Percentiles rank a stretch among this genome's conserved stretches.
These are phyloP conservation scores for Ecliptopera silaceata DNA, from an alignment of 2,888 invertebrate species.

Conservation along the genomic window DNA sequence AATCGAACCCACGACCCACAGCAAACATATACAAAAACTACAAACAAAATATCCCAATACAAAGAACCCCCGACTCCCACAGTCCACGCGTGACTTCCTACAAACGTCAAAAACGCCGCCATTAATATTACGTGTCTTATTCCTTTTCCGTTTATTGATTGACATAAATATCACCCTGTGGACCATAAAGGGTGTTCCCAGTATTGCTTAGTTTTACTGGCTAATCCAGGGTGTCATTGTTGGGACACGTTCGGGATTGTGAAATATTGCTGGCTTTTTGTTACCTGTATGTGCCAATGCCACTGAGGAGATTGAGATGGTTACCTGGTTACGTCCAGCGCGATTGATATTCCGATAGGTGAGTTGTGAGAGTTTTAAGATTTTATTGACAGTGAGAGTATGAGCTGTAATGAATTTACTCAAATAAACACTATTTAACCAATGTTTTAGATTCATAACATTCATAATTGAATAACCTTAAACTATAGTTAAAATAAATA, in stretches of 20 bases:
- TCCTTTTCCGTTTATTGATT: slow-evolving; percentile 16
- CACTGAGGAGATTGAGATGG: neutral
- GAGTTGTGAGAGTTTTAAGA: too few relatives aligned
- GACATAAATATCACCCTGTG: slow-evolving; percentile 10
- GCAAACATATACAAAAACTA: too few relatives aligned
- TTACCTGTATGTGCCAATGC: neutral
- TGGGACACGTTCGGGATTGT: slow-evolving; percentile 31
- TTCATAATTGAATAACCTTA: too few relatives aligned
- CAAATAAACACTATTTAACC: too few relatives aligned
- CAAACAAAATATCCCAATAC: neutral
- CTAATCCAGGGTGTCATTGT: slow-evolving; percentile 29
- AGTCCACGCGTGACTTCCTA: slow-evolving; percentile 41
- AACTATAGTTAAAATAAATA: too few relatives aligned
- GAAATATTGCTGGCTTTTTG: slow-evolving; percentile 31
- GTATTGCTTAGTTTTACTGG: slow-evolving; percentile 31
- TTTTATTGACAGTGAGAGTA: too few relatives aligned
- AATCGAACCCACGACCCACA: too few relatives aligned
- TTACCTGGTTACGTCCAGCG: slow-evolving; percentile 13
- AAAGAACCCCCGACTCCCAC: slow-evolving; percentile 10
- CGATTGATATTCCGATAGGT: too few relatives aligned
- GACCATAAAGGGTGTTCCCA: slow-evolving; percentile 27
- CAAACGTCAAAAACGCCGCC: slow-evolving; percentile 41
- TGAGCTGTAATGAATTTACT: too few relatives aligned
- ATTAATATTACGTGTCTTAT: slow-evolving; percentile 44
- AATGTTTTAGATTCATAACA: too few relatives aligned